Conservation (phyloP, 37 sponge, comb jelly and placozoan genomes). For the Chondrilla cf. caribensis region DNA sequence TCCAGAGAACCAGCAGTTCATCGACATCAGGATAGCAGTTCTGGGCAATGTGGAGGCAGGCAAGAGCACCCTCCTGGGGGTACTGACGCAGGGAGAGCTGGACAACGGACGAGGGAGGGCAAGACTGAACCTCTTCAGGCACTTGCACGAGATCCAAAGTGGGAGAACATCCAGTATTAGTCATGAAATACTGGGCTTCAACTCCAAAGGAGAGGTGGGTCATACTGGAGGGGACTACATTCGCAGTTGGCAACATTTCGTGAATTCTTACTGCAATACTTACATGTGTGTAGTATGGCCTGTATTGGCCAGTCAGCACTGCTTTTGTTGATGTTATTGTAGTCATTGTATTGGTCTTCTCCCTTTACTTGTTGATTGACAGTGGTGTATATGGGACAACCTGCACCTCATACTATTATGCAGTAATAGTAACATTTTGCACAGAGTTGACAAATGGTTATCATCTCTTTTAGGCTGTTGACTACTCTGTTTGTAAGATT, state of each 20-base stretch:
- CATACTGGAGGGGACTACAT: too few species aligned
- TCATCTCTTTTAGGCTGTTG: slow-evolving; percentile 63
- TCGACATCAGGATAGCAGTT: slow-evolving; percentile 89
- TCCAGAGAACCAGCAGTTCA: slow-evolving; percentile 88
- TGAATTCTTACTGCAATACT: too few species aligned
- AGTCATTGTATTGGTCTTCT: too few species aligned
- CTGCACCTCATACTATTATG: too few species aligned
- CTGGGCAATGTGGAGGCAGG: slow-evolving; percentile 93
- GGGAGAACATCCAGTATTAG: slow-evolving; percentile 93
- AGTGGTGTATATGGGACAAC: too few species aligned
- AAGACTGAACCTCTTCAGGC: slow-evolving; percentile 92
- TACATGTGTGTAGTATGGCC: too few species aligned
- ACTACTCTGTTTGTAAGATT: slow-evolving; percentile 67
- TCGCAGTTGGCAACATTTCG: too few species aligned
- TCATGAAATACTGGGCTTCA: slow-evolving; percentile 94
- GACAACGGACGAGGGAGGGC: slow-evolving; percentile 97
- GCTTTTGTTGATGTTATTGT: too few species aligned
- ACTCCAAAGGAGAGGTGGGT: slow-evolving; percentile 78
- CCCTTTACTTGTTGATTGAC: too few species aligned
- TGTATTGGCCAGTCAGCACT: too few species aligned
- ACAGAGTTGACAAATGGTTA: too few species aligned
- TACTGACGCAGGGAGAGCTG: slow-evolving; percentile 94
- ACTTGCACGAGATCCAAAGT: slow-evolving; percentile 95
- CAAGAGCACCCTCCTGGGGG: slow-evolving; percentile 95
- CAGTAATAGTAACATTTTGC: too few species aligned